Percentiles rank a stretch among this genome's conserved stretches.
These are phyloP conservation scores for Raja brachyura DNA, from an alignment of 2,113 vertebrate species.

Conservation along the genomic window DNA sequence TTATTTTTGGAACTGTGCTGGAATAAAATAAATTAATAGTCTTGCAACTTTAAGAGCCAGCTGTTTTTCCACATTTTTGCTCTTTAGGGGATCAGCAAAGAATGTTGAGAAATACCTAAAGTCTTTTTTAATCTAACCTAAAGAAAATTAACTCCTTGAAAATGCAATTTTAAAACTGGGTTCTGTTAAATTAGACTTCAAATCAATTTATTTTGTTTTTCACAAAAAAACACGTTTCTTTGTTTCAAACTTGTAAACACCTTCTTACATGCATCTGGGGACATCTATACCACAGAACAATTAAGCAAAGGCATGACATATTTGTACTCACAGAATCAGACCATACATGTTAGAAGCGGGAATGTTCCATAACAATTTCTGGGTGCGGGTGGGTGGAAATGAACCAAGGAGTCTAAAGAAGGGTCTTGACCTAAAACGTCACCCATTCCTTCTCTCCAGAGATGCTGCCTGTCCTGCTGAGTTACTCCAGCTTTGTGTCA, in stretches of 20 bases:
- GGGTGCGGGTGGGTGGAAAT: too few relatives aligned
- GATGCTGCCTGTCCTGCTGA: too few relatives aligned
- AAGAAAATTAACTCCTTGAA: conserved; percentile 23
- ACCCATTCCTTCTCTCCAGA: too few relatives aligned
- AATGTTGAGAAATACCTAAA: neutral
- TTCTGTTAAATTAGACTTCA: neutral
- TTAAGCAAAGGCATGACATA: too few relatives aligned
- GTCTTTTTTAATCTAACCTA: neutral
- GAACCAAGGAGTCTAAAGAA: too few relatives aligned
- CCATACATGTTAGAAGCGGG: too few relatives aligned
- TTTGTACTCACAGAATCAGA: too few relatives aligned
- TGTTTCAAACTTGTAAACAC: neutral
- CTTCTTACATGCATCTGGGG: too few relatives aligned
- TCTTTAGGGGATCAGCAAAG: conserved; percentile 2
- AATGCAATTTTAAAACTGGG: neutral
- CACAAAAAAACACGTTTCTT: neutral
- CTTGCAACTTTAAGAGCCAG: neutral
- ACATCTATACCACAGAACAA: too few relatives aligned
- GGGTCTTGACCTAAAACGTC: too few relatives aligned
- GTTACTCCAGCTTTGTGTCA: too few relatives aligned
- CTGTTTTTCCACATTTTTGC: conserved; percentile 18
- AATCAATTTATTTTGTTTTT: neutral
- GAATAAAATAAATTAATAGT: conserved; percentile 1
- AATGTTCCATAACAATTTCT: too few relatives aligned
- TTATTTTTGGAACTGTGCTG: neutral